These are phyloP conservation scores for Capitulum mitella DNA, from an alignment of 2,888 invertebrate species.

Conservation along the genomic window DNA sequence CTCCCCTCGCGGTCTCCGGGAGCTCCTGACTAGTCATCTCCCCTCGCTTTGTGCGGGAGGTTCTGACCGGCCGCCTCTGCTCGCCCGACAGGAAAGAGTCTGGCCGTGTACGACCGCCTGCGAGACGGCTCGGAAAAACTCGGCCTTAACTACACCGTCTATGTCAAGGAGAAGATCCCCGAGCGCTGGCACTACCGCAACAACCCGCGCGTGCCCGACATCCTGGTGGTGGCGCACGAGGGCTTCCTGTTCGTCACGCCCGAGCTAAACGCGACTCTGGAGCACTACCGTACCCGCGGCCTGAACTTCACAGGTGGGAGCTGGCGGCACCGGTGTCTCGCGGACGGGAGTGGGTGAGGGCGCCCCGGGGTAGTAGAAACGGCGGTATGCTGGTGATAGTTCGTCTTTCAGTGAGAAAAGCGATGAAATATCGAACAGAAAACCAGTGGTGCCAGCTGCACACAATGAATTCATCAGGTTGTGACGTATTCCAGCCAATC, in stretches of 20 bases:
- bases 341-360: no score
- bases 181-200: constrained; percentile 43
- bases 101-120: constrained; percentile 22
- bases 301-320: not conserved
- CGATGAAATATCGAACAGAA: no score
- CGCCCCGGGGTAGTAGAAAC: no score
- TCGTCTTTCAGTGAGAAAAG: no score
- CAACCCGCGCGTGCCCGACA: constrained; percentile 41
- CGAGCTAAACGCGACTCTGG: constrained; percentile 26
- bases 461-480: no score
- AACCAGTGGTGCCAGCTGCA: no score
- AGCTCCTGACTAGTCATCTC: no score
- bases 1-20: no score
- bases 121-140: constrained; percentile 4
- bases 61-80: not conserved
- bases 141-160: constrained; percentile 36
- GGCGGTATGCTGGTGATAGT: no score
- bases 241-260: constrained; percentile 38
- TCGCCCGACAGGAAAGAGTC: not conserved
- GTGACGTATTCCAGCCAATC: no score
- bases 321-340: no score
- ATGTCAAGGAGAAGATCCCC: constrained; percentile 42
- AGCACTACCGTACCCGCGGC: constrained; percentile 20
- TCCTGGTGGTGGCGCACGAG: constrained; percentile 43
- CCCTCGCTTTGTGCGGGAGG: not conserved